phyloP scores from a whole-genome alignment of 2,797 vertebrate species.

The Sebastes hubbsi region DNA sequence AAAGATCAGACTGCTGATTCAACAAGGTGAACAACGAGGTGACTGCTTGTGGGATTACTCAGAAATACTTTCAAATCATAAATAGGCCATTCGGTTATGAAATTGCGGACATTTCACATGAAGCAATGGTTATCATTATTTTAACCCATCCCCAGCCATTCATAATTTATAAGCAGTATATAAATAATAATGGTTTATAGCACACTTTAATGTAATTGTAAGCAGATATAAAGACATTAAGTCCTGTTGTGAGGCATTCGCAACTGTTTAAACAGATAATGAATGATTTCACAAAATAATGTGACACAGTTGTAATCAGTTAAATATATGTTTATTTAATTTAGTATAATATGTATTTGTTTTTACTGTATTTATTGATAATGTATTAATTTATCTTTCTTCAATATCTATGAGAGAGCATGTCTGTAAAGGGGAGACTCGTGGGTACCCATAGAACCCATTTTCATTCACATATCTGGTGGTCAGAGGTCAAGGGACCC shows the following conservation, averaged over 20 bases:
- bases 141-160: neutral
- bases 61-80: conserved; percentile 1
- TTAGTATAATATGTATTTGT: neutral
- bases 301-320: neutral
- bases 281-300: neutral
- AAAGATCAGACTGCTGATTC: neutral
- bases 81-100: neutral
- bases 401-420: no score
- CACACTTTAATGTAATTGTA: neutral
- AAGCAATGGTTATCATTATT: neutral
- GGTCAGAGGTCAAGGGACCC: no score
- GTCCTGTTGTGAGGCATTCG: neutral
- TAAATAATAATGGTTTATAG: no score
- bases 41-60: conserved; percentile 1
- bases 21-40: neutral
- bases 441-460: no score
- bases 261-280: neutral
- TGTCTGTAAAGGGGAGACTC: no score
- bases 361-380: neutral
- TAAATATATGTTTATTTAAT: neutral
- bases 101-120: conserved; percentile 2
- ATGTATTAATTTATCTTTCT: no score
- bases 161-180: neutral
- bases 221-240: neutral
- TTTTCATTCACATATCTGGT: no score